Conservation (phyloP, 2,113 vertebrate genomes). For the Herpailurus yagouaroundi region DNA sequence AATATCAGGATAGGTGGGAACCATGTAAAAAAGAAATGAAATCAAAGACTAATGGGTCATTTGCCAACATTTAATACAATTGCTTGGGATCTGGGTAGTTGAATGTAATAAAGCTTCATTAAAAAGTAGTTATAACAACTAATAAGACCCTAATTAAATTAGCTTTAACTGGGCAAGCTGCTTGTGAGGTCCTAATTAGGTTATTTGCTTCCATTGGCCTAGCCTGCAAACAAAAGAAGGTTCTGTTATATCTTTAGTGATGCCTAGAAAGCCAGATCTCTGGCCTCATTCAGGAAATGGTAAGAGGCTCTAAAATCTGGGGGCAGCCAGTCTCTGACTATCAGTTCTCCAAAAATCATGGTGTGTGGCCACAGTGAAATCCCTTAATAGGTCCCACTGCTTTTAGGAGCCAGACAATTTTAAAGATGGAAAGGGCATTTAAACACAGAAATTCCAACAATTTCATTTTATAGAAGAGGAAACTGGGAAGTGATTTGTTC, state of each 20-base stretch:
- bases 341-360: neutral
- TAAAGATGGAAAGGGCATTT: neutral
- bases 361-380: neutral
- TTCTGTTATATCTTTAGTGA: neutral
- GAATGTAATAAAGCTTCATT: conserved; percentile 77
- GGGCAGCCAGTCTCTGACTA: neutral
- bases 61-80: conserved; percentile 77
- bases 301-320: neutral
- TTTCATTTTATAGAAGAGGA: neutral
- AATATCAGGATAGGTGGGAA: conserved; percentile 41
- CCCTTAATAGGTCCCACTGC: neutral
- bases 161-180: conserved; percentile 77
- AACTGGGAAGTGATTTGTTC: neutral
- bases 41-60: conserved; percentile 61
- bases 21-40: conserved; percentile 7
- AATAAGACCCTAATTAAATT: conserved; percentile 80
- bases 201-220: conserved; percentile 59
- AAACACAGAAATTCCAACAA: neutral
- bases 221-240: conserved; percentile 54
- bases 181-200: conserved; percentile 60
- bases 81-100: conserved; percentile 60
- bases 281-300: neutral
- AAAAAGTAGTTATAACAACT: conserved; percentile 77
- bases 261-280: conserved; percentile 19
- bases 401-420: neutral